Conservation (phyloP, 2,888 invertebrate genomes). For the Mantis religiosa region DNA sequence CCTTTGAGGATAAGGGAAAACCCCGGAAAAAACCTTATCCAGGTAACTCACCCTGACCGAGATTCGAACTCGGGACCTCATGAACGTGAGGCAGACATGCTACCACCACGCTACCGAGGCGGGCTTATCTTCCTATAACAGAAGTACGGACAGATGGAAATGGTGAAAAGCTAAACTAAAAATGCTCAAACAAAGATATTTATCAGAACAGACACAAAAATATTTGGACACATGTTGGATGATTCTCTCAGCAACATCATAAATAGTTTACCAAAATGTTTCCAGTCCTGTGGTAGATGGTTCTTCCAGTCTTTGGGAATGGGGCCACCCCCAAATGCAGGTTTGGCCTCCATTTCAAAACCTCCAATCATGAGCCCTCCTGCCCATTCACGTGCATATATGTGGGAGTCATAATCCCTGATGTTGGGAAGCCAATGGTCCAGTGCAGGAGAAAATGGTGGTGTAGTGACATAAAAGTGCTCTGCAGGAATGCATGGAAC, state of each 20-base stretch:
- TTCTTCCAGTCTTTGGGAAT: constrained; percentile 51
- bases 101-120: no score
- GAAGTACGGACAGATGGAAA: no score
- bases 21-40: no score
- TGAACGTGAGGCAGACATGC: no score
- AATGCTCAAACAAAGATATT: background rate
- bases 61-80: no score
- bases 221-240: background rate
- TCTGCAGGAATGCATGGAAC: constrained; percentile 68
- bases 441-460: constrained; percentile 41
- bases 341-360: constrained; percentile 61
- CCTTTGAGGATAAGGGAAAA: no score
- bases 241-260: background rate
- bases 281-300: constrained; percentile 53
- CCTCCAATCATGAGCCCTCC: constrained; percentile 59
- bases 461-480: constrained; percentile 62
- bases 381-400: constrained; percentile 59
- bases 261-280: constrained; percentile 56
- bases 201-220: no score
- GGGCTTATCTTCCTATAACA: no score
- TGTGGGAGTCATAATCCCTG: constrained; percentile 61
- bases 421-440: constrained; percentile 50
- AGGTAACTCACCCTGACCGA: no score
- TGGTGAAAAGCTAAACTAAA: no score
- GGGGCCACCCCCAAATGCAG: constrained; percentile 50